Conservation (phyloP, 2,888 invertebrate genomes). For the Morinoia aosen region DNA sequence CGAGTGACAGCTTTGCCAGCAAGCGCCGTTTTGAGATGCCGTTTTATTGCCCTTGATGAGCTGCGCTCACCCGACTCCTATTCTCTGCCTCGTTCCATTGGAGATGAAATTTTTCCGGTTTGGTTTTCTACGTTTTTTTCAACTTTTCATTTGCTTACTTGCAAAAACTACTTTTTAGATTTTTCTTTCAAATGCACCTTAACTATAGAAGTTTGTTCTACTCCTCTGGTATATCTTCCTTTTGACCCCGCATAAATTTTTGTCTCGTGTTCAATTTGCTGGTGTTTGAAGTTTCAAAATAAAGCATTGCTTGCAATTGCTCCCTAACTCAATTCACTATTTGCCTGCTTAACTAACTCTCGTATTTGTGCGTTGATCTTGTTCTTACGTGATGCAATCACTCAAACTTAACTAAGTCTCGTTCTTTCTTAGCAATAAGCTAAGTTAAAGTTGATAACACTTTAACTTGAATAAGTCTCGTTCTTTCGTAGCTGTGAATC, state of each 20-base stretch:
- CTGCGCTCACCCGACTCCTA: not conserved
- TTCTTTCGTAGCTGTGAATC: not conserved
- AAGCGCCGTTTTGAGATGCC: not conserved
- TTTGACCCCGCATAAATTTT: too few relatives aligned
- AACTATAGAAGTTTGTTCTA: not conserved
- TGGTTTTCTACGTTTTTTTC: not conserved
- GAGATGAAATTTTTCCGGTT: not conserved
- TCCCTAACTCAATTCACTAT: not conserved
- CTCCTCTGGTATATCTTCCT: not conserved
- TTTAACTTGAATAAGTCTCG: not conserved
- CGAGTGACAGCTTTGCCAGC: not conserved
- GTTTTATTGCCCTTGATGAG: not conserved
- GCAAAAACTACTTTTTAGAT: not conserved
- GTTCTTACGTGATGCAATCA: not conserved
- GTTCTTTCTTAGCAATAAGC: not conserved
- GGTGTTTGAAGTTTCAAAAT: not conserved
- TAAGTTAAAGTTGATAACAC: not conserved
- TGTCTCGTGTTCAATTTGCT: not conserved
- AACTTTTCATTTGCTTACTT: not conserved
- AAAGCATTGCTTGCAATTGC: not conserved
- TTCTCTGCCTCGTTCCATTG: not conserved
- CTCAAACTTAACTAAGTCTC: not conserved
- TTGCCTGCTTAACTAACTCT: not conserved
- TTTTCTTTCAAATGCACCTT: not conserved
- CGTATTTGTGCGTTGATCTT: not conserved